A percentile compares a stretch with the other conserved stretches of the same genome.
Conservation (phyloP, 2,797 vertebrate genomes). For the Myotis pilosus region DNA sequence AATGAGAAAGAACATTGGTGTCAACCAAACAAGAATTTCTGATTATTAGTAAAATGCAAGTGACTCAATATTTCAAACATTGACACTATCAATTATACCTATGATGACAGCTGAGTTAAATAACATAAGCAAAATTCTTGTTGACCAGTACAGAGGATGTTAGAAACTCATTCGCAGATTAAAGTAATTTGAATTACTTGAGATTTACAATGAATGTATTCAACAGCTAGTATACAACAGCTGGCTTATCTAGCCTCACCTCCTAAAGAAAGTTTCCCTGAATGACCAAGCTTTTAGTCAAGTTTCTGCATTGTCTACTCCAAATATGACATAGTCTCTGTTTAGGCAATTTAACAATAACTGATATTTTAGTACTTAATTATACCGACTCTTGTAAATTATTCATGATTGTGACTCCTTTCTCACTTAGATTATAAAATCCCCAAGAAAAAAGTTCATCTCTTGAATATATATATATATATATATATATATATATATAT, state of each 20-base stretch:
- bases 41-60: neutral
- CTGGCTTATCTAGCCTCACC: neutral
- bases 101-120: neutral
- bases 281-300: neutral
- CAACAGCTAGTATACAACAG: neutral
- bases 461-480: neutral
- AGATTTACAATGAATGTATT: neutral
- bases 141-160: neutral
- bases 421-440: neutral
- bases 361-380: neutral
- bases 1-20: neutral
- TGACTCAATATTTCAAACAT: neutral
- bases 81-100: neutral
- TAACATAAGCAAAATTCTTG: neutral
- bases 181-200: neutral
- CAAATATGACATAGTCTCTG: neutral
- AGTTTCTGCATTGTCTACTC: neutral
- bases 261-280: neutral
- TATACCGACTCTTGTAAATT: neutral
- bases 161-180: neutral
- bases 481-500: neutral
- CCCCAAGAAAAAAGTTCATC: neutral
- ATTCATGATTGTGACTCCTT: neutral
- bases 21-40: neutral
- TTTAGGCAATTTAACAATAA: neutral